These are phyloP conservation scores for Stegophylla sp. DNA, from an alignment of 2,888 invertebrate species.

Conservation along the genomic window DNA sequence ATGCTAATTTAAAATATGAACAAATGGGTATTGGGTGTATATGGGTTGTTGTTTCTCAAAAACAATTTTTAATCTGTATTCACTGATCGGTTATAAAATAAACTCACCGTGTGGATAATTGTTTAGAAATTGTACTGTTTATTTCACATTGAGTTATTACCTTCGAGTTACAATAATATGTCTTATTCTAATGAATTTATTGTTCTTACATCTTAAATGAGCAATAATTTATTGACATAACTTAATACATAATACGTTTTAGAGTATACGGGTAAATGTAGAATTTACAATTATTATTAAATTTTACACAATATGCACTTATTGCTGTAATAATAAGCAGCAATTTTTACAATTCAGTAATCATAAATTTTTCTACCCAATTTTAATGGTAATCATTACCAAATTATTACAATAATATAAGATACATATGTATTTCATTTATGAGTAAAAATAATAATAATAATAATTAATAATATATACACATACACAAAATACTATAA, in stretches of 20 bases:
- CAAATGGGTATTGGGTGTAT: too few species aligned
- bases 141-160: constrained; percentile 15
- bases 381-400: constrained; percentile 33
- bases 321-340: background rate
- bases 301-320: background rate
- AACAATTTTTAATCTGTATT: too few species aligned
- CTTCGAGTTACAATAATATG: constrained; percentile 16
- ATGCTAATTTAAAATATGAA: too few species aligned
- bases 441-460: too few species aligned
- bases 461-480: too few species aligned
- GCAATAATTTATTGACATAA: constrained; percentile 38
- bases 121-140: constrained; percentile 35
- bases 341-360: background rate
- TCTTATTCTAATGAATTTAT: constrained; percentile 8
- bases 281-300: constrained; percentile 9
- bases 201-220: constrained; percentile 46
- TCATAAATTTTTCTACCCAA: background rate
- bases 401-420: background rate
- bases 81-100: too few species aligned
- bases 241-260: background rate
- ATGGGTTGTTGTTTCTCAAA: too few species aligned
- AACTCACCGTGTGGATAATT: background rate
- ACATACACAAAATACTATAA: too few species aligned
- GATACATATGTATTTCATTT: background rate
- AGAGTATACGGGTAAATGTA: background rate